phyloP scores from a whole-genome alignment of 2,113 vertebrate species.

The Zingel zingel region DNA sequence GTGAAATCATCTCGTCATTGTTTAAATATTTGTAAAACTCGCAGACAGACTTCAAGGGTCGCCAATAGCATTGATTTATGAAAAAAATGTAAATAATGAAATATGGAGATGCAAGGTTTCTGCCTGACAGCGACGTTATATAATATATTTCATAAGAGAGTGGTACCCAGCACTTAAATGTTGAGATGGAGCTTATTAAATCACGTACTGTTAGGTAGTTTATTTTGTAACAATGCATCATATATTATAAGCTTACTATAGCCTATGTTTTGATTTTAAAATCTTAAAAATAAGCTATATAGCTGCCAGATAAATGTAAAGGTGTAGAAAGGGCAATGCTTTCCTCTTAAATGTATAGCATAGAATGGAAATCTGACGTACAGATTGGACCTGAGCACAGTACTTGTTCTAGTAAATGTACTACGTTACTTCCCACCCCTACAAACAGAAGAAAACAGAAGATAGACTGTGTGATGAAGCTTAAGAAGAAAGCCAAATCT shows the following conservation, averaged over 20 bases:
- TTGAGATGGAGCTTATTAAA: background rate
- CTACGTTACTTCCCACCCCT: background rate
- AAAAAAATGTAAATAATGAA: too few relatives aligned
- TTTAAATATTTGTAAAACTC: too few relatives aligned
- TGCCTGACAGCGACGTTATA: background rate
- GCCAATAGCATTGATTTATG: too few relatives aligned
- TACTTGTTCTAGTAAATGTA: background rate
- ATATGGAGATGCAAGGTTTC: too few relatives aligned
- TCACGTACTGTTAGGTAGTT: background rate
- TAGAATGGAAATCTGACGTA: background rate
- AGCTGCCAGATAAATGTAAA: background rate
- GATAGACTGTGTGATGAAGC: background rate
- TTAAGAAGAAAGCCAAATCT: conserved; percentile 46
- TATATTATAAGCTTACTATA: conserved; percentile 12
- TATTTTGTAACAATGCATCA: conserved; percentile 18
- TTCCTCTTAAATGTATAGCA: background rate
- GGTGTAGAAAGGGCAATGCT: background rate
- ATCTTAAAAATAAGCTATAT: background rate
- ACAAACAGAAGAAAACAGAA: background rate
- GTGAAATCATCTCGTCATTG: too few relatives aligned
- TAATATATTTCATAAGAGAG: background rate
- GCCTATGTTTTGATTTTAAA: conserved; percentile 16
- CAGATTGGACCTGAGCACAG: background rate
- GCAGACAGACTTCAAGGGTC: too few relatives aligned
- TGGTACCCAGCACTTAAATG: background rate